Base-by-base conservation (phyloP, 2,113 vertebrate species). In the Corythoichthys intestinalis region DNA sequence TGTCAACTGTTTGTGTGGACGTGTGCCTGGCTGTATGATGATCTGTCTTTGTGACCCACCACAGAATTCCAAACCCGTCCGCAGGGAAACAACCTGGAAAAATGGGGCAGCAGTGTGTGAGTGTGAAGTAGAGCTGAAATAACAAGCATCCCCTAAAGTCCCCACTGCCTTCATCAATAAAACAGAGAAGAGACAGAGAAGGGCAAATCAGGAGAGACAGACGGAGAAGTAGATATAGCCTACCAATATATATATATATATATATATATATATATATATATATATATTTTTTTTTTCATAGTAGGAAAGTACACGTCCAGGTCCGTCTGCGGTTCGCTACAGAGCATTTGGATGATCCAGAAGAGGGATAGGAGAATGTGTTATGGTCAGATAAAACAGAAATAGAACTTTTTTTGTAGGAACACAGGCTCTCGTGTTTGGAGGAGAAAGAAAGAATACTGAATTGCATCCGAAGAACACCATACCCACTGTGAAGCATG, bases 51-150 rank as follows among this genome's bases (percentile, higher is more conserved):
- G 62, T 80, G 83, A 80, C 83, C 72, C 34, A 62, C n/a, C 60
- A 74, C 66, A 83, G 54, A 72, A 68, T 66, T 72, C 56, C 67
- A 77, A 82, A 76, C 60, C 35, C 35, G 63, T 85, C 85, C 82
- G 69, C 66, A 79, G 83, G 83, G 87, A 87, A 81, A 73, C 72
- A 76, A 87, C 75, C 73, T 58, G 28, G 60, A 28, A 88, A 89
- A 87, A 78, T 89, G 83, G 87, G 83, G 68, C 88, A 85, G 71
- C 75, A 59, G 5, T 53, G 10, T 62, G 54, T 71, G 39, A 62
- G 67, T 66, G 66, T 53, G 69, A 90, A 89, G 71, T 89, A 83
- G 87, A 88, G 87, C 89, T 88, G 84, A 88, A 90, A 81, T 89
- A 90, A 90, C 68, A 39, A 72, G 61, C 74, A 80, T 85, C 65